Evolutionary conservation across 2,797 vertebrate genomes (phyloP).

Genomic region (Takifugu ocellatus): DNA sequence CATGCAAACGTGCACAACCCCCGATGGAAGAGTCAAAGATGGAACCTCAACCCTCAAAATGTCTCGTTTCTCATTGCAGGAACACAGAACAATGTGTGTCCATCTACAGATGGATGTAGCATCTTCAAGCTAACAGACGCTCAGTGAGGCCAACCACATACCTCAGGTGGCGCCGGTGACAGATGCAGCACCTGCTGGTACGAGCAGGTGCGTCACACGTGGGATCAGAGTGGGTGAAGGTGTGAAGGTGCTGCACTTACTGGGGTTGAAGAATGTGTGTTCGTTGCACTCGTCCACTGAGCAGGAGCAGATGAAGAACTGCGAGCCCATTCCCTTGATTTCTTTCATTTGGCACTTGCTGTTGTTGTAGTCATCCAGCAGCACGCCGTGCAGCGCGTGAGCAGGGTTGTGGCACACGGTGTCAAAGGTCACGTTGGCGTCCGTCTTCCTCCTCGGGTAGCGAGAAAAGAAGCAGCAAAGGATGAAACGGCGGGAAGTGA

Average conservation of each 20-base stretch:
- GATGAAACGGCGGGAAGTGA: conserved; percentile 6
- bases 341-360: conserved; percentile 85
- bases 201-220: background rate
- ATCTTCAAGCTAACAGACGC: no score
- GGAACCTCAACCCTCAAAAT: no score
- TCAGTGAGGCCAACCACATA: no score
- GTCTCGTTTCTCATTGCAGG: no score
- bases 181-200: no score
- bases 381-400: conserved; percentile 71
- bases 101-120: no score
- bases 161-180: no score
- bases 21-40: no score
- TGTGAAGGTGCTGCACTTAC: conserved; percentile 60
- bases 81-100: no score
- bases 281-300: conserved; percentile 83
- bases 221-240: background rate
- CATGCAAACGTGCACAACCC: no score
- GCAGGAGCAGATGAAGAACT: conserved; percentile 91
- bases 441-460: conserved; percentile 81
- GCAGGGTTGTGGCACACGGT: conserved; percentile 86
- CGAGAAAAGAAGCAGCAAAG: background rate
- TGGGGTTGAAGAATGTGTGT: conserved; percentile 74
- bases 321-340: conserved; percentile 71
- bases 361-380: conserved; percentile 79
- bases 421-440: conserved; percentile 82